Conservation (phyloP, 2,113 vertebrate species). For the Podarcis raffonei region DNA sequence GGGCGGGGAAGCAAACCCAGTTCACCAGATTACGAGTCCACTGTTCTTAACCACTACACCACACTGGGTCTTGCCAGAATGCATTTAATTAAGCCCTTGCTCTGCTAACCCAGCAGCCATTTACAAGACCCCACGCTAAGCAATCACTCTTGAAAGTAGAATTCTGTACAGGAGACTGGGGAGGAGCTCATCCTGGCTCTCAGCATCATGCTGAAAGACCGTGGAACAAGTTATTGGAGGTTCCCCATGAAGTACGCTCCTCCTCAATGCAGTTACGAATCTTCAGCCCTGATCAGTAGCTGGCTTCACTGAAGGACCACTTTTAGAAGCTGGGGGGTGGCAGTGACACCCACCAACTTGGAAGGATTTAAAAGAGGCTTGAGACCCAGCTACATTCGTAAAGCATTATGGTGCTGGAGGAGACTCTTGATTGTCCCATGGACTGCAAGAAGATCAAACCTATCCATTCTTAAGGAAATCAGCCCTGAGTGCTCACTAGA, state of each 20-base stretch:
- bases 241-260: not conserved
- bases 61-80: not conserved
- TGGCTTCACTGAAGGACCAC: not conserved
- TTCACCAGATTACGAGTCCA: too few species aligned
- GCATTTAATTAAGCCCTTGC: conserved; percentile 15
- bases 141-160: not conserved
- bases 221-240: too few species aligned
- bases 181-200: not conserved
- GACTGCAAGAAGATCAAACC: too few species aligned
- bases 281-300: not conserved
- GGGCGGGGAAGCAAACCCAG: too few species aligned
- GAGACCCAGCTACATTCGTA: too few species aligned
- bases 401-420: too few species aligned
- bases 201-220: not conserved
- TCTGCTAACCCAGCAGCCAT: not conserved
- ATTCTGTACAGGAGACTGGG: not conserved
- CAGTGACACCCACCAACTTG: too few species aligned
- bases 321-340: not conserved
- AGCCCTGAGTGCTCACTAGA: too few species aligned
- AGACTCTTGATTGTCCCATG: too few species aligned
- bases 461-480: too few species aligned
- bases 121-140: not conserved
- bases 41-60: too few species aligned
- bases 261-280: not conserved
- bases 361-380: not conserved